Conservation (phyloP, 2,888 invertebrate species). For the Sturmia bella region DNA sequence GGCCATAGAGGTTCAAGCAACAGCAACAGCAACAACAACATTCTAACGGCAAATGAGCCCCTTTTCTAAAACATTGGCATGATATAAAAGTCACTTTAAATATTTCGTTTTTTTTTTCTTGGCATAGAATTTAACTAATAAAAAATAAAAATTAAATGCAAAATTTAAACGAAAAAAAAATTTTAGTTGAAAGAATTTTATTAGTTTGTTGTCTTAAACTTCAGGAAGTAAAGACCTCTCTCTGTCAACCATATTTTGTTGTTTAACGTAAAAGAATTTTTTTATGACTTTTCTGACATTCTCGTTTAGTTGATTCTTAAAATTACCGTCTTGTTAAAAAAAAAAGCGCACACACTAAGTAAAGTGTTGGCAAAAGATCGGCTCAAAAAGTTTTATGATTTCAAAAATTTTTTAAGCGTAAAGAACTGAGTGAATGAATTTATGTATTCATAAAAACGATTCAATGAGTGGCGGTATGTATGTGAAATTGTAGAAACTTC, state of each 20-base stretch:
- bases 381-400: slow-evolving; percentile 43
- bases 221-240: slow-evolving; percentile 19
- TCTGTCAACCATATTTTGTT: slow-evolving; percentile 30
- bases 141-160: not conserved
- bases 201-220: slow-evolving; percentile 33
- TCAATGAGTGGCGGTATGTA: slow-evolving; percentile 35
- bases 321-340: slow-evolving; percentile 36
- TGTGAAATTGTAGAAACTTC: slow-evolving; percentile 37
- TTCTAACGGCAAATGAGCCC: too few relatives aligned
- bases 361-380: slow-evolving; percentile 27
- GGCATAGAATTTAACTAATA: not conserved
- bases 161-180: not conserved
- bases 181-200: slow-evolving; percentile 18
- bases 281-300: slow-evolving; percentile 61
- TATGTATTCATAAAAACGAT: slow-evolving; percentile 24
- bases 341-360: too few relatives aligned
- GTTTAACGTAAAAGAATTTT: not conserved
- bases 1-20: too few relatives aligned
- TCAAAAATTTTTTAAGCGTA: slow-evolving; percentile 36
- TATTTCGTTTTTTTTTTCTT: not conserved
- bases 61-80: too few relatives aligned
- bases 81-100: too few relatives aligned
- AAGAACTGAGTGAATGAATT: slow-evolving; percentile 27
- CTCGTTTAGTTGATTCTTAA: slow-evolving; percentile 33
- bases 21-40: too few relatives aligned